Evolutionary conservation across 2,113 vertebrate genomes (phyloP).

Genomic region (Carlito syrichta): DNA sequence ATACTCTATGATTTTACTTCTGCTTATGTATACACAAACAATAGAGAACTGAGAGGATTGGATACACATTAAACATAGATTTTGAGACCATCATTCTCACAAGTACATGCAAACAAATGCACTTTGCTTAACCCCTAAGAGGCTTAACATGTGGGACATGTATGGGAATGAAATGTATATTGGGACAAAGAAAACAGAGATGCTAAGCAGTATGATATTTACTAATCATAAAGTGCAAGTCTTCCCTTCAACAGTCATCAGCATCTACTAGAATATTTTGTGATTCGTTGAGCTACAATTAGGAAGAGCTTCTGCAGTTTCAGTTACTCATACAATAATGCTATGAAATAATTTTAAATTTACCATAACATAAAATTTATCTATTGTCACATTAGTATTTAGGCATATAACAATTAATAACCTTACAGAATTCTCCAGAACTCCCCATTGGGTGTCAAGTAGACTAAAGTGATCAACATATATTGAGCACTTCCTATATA

Average conservation of each 20-base stretch:
- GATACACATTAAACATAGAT: neutral
- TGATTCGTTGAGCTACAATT: neutral
- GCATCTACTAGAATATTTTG: neutral
- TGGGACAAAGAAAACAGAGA: neutral
- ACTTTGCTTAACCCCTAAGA: neutral
- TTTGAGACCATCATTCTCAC: neutral
- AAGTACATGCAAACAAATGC: neutral
- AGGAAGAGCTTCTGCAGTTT: neutral
- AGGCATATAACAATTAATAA: neutral
- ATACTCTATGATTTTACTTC: neutral
- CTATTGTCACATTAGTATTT: neutral
- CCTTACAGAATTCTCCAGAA: neutral
- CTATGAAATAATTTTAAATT: neutral
- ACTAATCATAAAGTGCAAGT: neutral
- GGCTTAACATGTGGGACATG: neutral
- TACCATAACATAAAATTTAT: neutral
- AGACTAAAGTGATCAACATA: neutral
- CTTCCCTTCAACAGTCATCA: neutral
- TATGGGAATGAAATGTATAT: neutral
- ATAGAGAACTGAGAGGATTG: neutral
- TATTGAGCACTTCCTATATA: neutral
- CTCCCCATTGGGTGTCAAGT: neutral
- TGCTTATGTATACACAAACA: neutral
- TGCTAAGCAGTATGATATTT: neutral
- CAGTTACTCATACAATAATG: neutral